Evolutionary conservation across 2,113 vertebrate species (phyloP).

Genomic region (Pelecanus crispus): DNA sequence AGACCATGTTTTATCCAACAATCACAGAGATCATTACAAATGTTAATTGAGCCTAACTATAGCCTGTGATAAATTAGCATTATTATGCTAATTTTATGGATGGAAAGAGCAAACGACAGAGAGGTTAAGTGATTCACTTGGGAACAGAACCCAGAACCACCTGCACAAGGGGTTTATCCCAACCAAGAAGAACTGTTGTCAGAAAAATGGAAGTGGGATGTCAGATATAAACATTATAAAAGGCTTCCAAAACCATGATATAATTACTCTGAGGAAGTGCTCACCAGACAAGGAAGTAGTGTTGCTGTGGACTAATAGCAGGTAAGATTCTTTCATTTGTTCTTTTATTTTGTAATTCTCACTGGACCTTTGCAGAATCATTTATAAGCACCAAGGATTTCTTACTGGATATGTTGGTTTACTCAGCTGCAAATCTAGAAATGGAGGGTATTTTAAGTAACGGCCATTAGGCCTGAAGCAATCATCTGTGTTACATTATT

Average conservation of each 20-base stretch:
- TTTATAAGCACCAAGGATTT: neutral
- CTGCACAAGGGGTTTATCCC: neutral
- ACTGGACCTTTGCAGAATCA: neutral
- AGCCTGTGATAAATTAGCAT: constrained; percentile 28
- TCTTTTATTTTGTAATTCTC: neutral
- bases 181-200: neutral
- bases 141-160: neutral
- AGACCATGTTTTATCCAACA: constrained; percentile 35
- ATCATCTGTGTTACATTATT: neutral
- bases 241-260: neutral
- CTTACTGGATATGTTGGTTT: neutral
- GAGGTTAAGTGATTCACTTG: neutral
- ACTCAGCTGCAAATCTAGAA: neutral
- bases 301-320: neutral
- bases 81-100: constrained; percentile 42
- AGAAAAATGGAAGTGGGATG: neutral
- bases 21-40: constrained; percentile 26
- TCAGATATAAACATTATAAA: neutral
- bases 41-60: constrained; percentile 36
- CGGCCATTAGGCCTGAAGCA: neutral
- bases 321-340: neutral
- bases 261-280: neutral
- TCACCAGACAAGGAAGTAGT: neutral
- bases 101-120: constrained; percentile 6
- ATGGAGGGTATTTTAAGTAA: neutral